These are phyloP conservation scores for Salpingus planirostris DNA, from an alignment of 2,888 invertebrate genomes.

Conservation along the genomic window DNA sequence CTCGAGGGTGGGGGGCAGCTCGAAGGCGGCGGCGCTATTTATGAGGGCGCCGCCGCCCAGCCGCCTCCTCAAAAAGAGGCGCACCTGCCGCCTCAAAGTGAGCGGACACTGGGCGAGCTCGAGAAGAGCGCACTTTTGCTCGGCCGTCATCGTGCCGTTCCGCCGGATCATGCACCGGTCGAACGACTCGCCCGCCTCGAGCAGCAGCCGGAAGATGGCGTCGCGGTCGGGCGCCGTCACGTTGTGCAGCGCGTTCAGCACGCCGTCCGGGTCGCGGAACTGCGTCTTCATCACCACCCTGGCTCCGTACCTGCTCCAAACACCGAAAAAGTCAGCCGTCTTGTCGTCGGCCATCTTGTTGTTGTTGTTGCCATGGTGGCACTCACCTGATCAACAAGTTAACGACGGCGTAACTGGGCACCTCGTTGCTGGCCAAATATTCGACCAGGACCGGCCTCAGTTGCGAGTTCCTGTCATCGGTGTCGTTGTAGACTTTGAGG, in stretches of 20 bases:
- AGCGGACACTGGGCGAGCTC: slow-evolving; percentile 59
- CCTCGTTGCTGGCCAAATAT: slow-evolving; percentile 68
- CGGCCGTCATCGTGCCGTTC: slow-evolving; percentile 54
- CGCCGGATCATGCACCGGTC: slow-evolving; percentile 72
- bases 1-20: slow-evolving; percentile 56
- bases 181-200: slow-evolving; percentile 69
- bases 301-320: slow-evolving; percentile 74
- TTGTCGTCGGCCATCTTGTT: too few relatives aligned
- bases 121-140: slow-evolving; percentile 57
- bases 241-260: slow-evolving; percentile 69
- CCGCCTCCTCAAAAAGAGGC: slow-evolving; percentile 26
- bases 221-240: slow-evolving; percentile 51
- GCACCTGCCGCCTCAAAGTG: slow-evolving; percentile 52
- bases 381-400: slow-evolving; percentile 58
- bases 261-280: slow-evolving; percentile 74
- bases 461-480: slow-evolving; percentile 56
- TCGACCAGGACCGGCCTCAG: slow-evolving; percentile 74
- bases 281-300: slow-evolving; percentile 75
- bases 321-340: too few relatives aligned
- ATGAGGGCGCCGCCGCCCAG: slow-evolving; percentile 53
- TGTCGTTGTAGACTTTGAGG: slow-evolving; percentile 63
- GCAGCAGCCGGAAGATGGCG: slow-evolving; percentile 54
- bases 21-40: slow-evolving; percentile 49
- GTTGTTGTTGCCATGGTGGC: too few relatives aligned
- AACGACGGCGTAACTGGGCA: slow-evolving; percentile 58